Conservation (phyloP, 2,888 invertebrate genomes). For the Eumacrocentrus americanus region DNA sequence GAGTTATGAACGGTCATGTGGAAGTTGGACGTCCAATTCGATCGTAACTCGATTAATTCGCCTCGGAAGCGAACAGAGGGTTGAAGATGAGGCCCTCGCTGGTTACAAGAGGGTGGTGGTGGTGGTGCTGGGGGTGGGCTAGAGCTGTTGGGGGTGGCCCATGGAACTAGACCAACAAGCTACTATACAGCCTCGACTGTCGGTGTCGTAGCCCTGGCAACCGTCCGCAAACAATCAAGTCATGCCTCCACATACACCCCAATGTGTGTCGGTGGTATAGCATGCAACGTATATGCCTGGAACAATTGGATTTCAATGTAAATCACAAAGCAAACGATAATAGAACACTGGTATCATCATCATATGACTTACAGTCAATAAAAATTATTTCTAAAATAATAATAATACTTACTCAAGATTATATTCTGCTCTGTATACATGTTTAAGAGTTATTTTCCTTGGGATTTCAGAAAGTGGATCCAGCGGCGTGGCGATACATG, state of each 20-base stretch:
- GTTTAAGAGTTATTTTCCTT: too few relatives aligned
- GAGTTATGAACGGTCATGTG: conserved; percentile 17
- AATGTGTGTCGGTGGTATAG: conserved; percentile 9
- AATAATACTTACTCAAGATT: too few relatives aligned
- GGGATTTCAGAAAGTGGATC: too few relatives aligned
- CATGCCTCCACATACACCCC: conserved; percentile 20
- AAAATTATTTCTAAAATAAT: too few relatives aligned
- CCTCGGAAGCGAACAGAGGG: conserved; percentile 17
- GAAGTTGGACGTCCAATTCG: conserved; percentile 24
- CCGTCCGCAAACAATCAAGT: conserved; percentile 38
- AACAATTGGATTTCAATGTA: conserved; percentile 23
- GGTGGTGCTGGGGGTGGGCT: not conserved
- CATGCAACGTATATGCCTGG: conserved; percentile 27
- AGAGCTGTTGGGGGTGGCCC: conserved; percentile 28
- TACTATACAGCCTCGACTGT: conserved; percentile 31
- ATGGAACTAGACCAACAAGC: conserved; percentile 40
- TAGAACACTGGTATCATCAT: too few relatives aligned
- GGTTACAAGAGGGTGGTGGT: not conserved
- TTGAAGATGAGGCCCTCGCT: conserved; percentile 21
- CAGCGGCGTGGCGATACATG: conserved; percentile 8
- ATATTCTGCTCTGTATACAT: too few relatives aligned
- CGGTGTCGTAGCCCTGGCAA: conserved; percentile 38
- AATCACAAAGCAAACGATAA: conserved; percentile 10
- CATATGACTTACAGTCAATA: too few relatives aligned
- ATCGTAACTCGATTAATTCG: conserved; percentile 37